A percentile compares a stretch with the other conserved stretches of the same genome.
phyloP scores from a whole-genome alignment of 2,888 invertebrate species.

The Synanthedon formicaeformis region DNA sequence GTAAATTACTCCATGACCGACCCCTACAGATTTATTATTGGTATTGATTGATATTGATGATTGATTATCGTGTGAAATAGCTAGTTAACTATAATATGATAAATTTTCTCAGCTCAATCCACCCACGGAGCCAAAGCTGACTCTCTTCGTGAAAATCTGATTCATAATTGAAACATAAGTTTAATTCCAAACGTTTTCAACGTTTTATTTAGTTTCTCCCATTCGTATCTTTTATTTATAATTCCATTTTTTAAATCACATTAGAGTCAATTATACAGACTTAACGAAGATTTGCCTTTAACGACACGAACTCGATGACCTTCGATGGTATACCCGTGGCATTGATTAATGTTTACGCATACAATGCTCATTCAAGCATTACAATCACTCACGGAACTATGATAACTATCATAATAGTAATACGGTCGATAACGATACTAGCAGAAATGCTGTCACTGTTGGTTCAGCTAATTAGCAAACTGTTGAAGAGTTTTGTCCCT shows the following conservation, averaged over 20 bases:
- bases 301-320: conserved; percentile 39
- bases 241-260: not conserved
- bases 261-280: not conserved
- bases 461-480: conserved; percentile 51
- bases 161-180: too few species aligned
- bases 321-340: conserved; percentile 51
- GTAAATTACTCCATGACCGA: too few species aligned
- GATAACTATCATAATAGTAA: conserved; percentile 18
- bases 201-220: too few species aligned
- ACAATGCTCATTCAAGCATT: conserved; percentile 49
- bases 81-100: too few species aligned
- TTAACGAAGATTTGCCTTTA: conserved; percentile 24
- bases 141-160: too few species aligned
- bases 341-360: conserved; percentile 61
- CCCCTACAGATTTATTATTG: too few species aligned
- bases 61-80: too few species aligned
- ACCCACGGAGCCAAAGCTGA: too few species aligned
- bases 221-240: too few species aligned
- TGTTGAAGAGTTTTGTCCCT: conserved; percentile 42
- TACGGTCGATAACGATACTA: conserved; percentile 32
- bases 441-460: conserved; percentile 26
- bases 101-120: too few species aligned
- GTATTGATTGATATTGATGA: too few species aligned
- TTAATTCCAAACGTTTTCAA: too few species aligned
- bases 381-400: conserved; percentile 19